These are phyloP conservation scores for Amorpha juglandis DNA, from an alignment of 2,888 invertebrate species.

Conservation along the genomic window DNA sequence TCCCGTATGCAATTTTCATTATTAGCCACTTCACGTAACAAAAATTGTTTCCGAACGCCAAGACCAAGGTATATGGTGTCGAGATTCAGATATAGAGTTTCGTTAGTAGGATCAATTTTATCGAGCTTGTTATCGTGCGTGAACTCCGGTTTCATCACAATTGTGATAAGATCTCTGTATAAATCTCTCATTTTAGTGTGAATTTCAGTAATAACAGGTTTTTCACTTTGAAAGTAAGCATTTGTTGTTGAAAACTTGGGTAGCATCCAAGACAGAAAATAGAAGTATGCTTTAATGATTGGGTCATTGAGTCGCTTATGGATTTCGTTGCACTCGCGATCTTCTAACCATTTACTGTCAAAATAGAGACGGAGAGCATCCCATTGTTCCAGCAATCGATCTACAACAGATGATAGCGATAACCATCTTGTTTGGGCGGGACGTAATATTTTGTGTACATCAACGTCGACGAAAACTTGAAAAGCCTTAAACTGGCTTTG, in stretches of 20 bases:
- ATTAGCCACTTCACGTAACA: neutral
- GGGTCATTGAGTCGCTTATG: neutral
- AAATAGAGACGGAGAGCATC: no score
- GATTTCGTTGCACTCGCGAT: neutral
- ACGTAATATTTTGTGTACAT: neutral
- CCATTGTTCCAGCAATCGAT: neutral
- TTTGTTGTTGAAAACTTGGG: neutral
- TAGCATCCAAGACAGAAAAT: neutral
- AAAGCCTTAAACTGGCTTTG: neutral
- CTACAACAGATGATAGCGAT: neutral
- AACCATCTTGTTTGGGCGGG: neutral
- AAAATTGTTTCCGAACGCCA: neutral
- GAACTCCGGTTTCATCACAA: no score
- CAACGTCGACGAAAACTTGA: neutral
- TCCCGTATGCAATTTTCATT: no score
- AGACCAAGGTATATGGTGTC: neutral
- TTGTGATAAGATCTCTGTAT: no score
- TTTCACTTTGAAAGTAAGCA: no score
- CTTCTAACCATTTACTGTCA: neutral
- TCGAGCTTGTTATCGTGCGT: no score
- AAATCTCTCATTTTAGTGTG: no score
- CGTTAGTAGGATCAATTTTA: neutral
- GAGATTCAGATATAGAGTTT: neutral
- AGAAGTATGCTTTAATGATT: no score
- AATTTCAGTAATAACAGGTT: no score